phyloP scores from a whole-genome alignment of 2,888 invertebrate genomes.

The Oithona nana region DNA sequence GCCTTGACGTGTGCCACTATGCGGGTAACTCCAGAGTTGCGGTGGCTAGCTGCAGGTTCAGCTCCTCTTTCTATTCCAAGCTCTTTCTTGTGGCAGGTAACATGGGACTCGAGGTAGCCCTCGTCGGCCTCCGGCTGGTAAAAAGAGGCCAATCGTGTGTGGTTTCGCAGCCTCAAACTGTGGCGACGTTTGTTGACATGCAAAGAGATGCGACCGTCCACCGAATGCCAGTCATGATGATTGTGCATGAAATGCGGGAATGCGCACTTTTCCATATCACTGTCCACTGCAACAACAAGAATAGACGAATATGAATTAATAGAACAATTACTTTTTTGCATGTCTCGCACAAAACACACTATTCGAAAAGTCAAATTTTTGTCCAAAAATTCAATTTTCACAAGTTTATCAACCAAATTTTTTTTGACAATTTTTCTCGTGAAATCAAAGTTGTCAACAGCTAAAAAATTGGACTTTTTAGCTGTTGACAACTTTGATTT shows the following conservation, averaged over 20 bases:
- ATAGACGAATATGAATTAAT: not conserved
- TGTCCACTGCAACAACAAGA: constrained; percentile 4
- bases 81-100: constrained; percentile 18
- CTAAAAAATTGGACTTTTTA: no score
- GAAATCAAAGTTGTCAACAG: no score
- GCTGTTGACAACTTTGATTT: no score
- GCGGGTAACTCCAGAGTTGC: constrained; percentile 23
- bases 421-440: no score
- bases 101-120: constrained; percentile 14
- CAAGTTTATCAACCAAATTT: no score
- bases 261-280: constrained; percentile 4
- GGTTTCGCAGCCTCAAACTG: constrained; percentile 44
- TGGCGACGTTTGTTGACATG: constrained; percentile 53
- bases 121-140: not conserved
- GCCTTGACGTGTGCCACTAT: constrained; percentile 53
- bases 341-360: no score
- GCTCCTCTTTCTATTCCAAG: no score
- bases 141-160: not conserved
- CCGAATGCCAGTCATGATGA: constrained; percentile 57
- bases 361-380: no score
- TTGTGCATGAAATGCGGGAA: constrained; percentile 55
- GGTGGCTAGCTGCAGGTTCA: no score
- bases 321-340: not conserved
- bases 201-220: constrained; percentile 50
- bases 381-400: no score